Conservation (phyloP, 2,797 vertebrate species). For the Sylvia borin region DNA sequence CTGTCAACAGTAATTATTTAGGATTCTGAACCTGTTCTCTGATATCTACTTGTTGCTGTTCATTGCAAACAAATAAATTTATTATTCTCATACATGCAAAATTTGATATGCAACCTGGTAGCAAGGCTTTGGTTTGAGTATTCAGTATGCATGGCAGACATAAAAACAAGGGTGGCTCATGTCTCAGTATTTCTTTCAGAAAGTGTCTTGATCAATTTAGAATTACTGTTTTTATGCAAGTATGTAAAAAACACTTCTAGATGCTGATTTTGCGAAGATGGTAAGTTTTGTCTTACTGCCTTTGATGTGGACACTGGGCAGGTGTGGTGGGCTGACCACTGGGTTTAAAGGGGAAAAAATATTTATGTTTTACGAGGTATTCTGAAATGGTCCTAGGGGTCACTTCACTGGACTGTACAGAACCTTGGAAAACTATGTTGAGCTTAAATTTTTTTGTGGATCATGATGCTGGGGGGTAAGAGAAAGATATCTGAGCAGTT, state of each 20-base stretch:
- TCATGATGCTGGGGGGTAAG: neutral
- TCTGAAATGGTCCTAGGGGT: neutral
- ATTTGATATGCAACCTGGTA: neutral
- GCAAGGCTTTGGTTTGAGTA: neutral
- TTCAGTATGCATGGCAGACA: neutral
- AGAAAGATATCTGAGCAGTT: neutral
- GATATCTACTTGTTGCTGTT: neutral
- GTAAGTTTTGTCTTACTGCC: neutral
- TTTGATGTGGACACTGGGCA: neutral
- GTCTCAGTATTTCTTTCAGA: neutral
- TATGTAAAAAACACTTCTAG: neutral
- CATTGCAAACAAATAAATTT: neutral
- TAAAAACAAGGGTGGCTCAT: neutral
- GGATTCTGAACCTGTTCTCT: neutral
- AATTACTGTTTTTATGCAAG: neutral
- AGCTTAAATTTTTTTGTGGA: neutral
- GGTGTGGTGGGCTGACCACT: fast-evolving
- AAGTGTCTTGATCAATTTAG: neutral
- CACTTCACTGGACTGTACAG: neutral
- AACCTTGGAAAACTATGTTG: neutral
- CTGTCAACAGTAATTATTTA: slow-evolving; percentile 13
- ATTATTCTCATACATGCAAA: neutral
- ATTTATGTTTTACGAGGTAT: neutral
- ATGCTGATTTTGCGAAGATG: neutral
- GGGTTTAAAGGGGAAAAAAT: neutral